Evolutionary conservation across 2,797 vertebrate species (phyloP).

Genomic region (Tapera naevia): DNA sequence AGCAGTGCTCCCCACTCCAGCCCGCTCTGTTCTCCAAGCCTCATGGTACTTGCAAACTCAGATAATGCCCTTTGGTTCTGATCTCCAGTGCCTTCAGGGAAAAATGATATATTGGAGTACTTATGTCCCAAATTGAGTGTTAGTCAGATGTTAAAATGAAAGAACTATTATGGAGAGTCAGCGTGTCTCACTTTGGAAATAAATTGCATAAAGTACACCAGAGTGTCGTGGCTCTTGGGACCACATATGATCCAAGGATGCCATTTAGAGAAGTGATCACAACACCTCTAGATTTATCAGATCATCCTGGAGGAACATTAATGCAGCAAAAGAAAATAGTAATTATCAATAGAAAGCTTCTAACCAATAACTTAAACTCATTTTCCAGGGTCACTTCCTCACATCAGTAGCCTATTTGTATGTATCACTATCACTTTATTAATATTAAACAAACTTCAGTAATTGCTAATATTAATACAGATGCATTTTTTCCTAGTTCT

Average conservation of each 20-base stretch:
- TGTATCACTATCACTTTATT: conserved; percentile 46
- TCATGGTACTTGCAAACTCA: accelerated
- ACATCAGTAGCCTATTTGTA: conserved; percentile 56
- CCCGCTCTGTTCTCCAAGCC: not conserved
- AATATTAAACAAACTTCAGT: conserved; percentile 46
- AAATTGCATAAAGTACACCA: not conserved
- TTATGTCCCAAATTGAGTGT: conserved; percentile 24
- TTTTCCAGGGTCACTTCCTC: conserved; percentile 48
- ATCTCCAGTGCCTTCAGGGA: not conserved
- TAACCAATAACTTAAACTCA: conserved; percentile 50
- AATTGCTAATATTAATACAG: conserved; percentile 49
- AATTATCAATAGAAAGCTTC: conserved; percentile 49
- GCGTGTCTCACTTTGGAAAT: conserved; percentile 7
- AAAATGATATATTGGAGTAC: not conserved
- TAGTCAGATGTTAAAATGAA: conserved; percentile 45
- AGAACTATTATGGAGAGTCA: conserved; percentile 39
- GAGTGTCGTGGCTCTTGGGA: conserved; percentile 42
- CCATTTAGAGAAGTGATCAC: conserved; percentile 45
- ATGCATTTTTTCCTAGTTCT: conserved; percentile 3
- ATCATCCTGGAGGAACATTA: conserved; percentile 24
- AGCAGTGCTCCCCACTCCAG: not conserved
- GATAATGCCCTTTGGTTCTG: conserved; percentile 3
- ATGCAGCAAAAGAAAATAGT: conserved; percentile 27
- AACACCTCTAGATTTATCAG: conserved; percentile 26
- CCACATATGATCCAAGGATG: conserved; percentile 15